Evolutionary conservation across 1,140 invertebrate genomes (phyloP).

Genomic region (Pseudachorutes palmiensis): DNA sequence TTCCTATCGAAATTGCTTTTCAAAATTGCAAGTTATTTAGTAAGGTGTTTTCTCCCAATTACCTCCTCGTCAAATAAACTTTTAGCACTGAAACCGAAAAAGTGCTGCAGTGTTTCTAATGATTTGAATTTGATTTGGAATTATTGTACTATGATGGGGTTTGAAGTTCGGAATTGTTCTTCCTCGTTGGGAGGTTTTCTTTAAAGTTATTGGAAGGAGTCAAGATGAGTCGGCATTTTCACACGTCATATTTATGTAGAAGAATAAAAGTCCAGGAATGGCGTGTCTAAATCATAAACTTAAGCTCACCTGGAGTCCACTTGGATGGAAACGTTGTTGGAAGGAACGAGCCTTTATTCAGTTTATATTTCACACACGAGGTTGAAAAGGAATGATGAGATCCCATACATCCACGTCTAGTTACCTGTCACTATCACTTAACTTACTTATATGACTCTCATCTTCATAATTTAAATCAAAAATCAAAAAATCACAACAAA

Average conservation of each 20-base stretch:
- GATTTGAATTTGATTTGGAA: no score
- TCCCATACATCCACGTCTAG: not conserved
- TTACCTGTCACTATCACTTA: conserved; percentile 10
- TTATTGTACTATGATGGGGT: no score
- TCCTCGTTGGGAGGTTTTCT: not conserved
- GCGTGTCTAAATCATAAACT: conserved; percentile 2
- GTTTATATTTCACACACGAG: not conserved
- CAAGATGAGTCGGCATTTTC: conserved; percentile 9
- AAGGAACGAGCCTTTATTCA: not conserved
- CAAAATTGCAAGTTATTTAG: no score
- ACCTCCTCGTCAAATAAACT: no score
- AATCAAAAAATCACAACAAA: not conserved
- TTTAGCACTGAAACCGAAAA: no score
- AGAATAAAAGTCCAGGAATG: not conserved
- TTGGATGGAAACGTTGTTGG: not conserved
- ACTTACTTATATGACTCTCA: not conserved
- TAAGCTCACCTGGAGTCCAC: conserved; percentile 1
- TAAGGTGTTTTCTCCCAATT: no score
- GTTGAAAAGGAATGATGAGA: conserved; percentile 2
- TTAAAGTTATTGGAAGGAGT: not conserved
- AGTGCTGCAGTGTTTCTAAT: no score
- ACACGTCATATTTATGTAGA: not conserved
- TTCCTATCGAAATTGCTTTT: not conserved
- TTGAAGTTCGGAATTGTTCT: not conserved
- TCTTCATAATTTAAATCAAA: conserved; percentile 7